These are phyloP conservation scores for Cariama cristata DNA, from an alignment of 2,113 vertebrate genomes.

Conservation along the genomic window DNA sequence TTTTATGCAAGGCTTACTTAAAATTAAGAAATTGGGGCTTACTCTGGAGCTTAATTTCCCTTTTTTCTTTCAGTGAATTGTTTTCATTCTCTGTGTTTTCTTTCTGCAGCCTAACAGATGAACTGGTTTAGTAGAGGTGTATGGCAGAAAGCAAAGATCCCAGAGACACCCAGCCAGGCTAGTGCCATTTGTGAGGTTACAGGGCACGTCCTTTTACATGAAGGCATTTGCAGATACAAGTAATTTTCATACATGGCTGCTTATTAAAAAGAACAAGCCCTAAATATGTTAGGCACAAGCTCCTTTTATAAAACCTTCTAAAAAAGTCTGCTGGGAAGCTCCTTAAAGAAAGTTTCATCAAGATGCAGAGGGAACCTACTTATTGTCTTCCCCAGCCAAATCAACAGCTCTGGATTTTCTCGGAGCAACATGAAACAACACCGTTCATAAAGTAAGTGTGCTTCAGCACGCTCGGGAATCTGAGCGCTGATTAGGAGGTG, in stretches of 20 bases:
- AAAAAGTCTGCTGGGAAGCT: neutral
- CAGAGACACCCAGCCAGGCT: neutral
- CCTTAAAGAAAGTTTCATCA: neutral
- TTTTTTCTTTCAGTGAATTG: neutral
- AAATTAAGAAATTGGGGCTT: neutral
- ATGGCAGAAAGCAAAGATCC: neutral
- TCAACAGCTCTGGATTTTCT: neutral
- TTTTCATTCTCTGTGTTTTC: neutral
- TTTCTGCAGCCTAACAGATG: neutral
- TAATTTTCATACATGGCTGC: fast-evolving
- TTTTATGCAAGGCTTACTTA: neutral
- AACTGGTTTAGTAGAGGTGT: neutral
- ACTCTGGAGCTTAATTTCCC: neutral
- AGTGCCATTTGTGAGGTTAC: neutral
- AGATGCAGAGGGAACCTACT: neutral
- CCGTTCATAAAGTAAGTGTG: neutral
- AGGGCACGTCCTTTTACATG: neutral
- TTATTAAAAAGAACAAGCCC: neutral
- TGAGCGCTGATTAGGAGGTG: neutral
- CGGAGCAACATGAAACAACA: neutral
- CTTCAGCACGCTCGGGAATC: neutral
- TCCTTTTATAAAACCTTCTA: neutral
- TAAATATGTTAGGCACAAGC: neutral
- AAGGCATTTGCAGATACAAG: neutral
- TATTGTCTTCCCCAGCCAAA: neutral